A percentile compares a stretch with the other conserved stretches of the same genome.
phyloP scores from a whole-genome alignment of 1,140 invertebrate genomes.

The Neotoxoptera formosana region DNA sequence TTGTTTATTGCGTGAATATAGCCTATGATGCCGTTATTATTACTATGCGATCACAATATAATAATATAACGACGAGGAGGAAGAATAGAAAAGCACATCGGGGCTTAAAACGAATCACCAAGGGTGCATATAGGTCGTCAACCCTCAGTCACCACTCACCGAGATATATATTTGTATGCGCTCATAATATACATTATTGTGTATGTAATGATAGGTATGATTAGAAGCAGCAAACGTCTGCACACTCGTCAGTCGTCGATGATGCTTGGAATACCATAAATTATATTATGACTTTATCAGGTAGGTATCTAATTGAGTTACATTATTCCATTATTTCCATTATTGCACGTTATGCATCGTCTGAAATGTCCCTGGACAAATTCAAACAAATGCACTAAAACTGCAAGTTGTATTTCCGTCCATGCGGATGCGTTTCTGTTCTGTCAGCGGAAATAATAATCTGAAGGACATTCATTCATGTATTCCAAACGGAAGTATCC shows the following conservation, averaged over 20 bases:
- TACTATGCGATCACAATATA: neutral
- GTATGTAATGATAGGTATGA: neutral
- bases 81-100: slow-evolving; percentile 29
- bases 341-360: neutral
- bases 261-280: neutral
- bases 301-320: neutral
- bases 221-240: neutral
- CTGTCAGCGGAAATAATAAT: neutral
- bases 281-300: neutral
- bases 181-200: neutral
- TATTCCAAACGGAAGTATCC: neutral
- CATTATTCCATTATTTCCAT: neutral
- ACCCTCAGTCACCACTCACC: neutral
- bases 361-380: neutral
- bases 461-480: too few species aligned
- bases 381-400: neutral
- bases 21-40: neutral
- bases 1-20: slow-evolving; percentile 36
- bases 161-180: neutral
- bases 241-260: neutral
- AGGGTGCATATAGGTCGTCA: slow-evolving; percentile 6
- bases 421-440: neutral
- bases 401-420: neutral
- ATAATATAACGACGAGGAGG: neutral
- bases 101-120: neutral